These are phyloP conservation scores for Caenorhabditis afra DNA, from an alignment of 2,888 invertebrate genomes.

Conservation along the genomic window DNA sequence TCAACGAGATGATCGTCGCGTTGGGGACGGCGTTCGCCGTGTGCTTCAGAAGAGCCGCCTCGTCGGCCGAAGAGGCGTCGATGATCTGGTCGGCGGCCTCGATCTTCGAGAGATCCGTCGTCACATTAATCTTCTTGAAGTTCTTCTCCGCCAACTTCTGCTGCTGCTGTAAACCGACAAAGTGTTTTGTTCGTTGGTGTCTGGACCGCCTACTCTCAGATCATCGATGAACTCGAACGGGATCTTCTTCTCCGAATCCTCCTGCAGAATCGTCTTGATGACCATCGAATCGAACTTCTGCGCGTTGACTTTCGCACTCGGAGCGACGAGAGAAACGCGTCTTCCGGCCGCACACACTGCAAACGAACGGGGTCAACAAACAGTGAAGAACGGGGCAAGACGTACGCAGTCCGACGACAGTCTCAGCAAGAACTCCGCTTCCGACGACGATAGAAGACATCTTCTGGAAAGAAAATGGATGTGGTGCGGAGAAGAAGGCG, in stretches of 20 bases:
- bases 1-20: constrained; percentile 58
- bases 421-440: constrained; percentile 59
- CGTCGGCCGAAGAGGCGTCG: constrained; percentile 54
- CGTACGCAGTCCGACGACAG: constrained; percentile 54
- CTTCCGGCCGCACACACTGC: constrained; percentile 57
- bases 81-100: constrained; percentile 58
- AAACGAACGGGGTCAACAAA: constrained; percentile 3
- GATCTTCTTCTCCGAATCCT: constrained; percentile 60
- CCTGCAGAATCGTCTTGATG: constrained; percentile 54
- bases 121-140: constrained; percentile 54
- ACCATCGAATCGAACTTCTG: constrained; percentile 54
- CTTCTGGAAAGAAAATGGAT: constrained; percentile 28
- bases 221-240: constrained; percentile 61
- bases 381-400: neutral
- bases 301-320: constrained; percentile 55
- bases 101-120: constrained; percentile 53
- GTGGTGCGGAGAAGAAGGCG: neutral
- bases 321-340: constrained; percentile 55
- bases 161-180: constrained; percentile 41
- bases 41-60: constrained; percentile 42
- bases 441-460: constrained; percentile 62
- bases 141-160: constrained; percentile 53
- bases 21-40: constrained; percentile 49
- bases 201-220: constrained; percentile 14
- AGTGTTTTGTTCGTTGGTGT: neutral